These are phyloP conservation scores for Drosophila setifemur DNA, from an alignment of 1,140 invertebrate species.

Conservation along the genomic window DNA sequence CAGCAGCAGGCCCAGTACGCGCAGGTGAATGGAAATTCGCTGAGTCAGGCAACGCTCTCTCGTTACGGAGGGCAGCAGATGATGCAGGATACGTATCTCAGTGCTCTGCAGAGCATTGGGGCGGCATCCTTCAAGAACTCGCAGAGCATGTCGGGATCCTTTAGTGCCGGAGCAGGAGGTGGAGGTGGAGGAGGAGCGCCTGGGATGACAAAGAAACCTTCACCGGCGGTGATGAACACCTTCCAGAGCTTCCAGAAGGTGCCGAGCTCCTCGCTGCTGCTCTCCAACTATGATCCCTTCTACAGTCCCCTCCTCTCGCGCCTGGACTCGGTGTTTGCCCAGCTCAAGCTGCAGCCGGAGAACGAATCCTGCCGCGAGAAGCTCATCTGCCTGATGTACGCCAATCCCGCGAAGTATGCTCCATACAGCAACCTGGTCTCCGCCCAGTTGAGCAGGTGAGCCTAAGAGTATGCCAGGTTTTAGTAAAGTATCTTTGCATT, in stretches of 20 bases:
- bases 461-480: constrained; percentile 54
- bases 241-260: constrained; percentile 92
- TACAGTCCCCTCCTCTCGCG: constrained; percentile 91
- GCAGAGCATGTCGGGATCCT: constrained; percentile 64
- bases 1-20: constrained; percentile 71
- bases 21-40: constrained; percentile 57
- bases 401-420: constrained; percentile 91
- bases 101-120: constrained; percentile 70
- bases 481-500: too few species aligned
- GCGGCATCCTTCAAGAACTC: constrained; percentile 78
- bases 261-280: constrained; percentile 89
- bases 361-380: constrained; percentile 90
- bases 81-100: constrained; percentile 77
- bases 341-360: constrained; percentile 85
- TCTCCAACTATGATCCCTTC: constrained; percentile 93
- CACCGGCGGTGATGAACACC: constrained; percentile 73
- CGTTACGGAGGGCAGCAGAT: constrained; percentile 64
- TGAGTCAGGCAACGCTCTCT: constrained; percentile 57
- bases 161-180: constrained; percentile 18
- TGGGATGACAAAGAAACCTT: constrained; percentile 63
- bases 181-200: constrained; percentile 40
- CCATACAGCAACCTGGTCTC: constrained; percentile 94
- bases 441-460: constrained; percentile 91
- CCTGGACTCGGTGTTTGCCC: constrained; percentile 91
- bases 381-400: constrained; percentile 92